Base-by-base conservation (phyloP, 2,113 vertebrate species). In the Sander vitreus region DNA sequence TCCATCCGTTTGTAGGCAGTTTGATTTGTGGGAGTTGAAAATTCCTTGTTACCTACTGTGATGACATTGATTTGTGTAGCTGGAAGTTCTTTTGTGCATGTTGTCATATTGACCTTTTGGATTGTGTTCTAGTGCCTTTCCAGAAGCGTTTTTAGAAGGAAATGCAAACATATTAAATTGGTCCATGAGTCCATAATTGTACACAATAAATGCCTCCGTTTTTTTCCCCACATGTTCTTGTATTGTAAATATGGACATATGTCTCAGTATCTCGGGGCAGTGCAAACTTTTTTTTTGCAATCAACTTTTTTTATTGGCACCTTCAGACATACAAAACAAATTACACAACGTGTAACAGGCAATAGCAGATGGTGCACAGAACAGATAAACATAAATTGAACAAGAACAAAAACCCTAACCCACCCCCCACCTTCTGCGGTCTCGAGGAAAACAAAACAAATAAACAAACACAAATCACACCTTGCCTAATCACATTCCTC, bases 231-330 rank as follows among this genome's bases (percentile, higher is more conserved):
- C 12, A 8, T 18, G 11, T 65, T 7, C 23, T 47, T 60, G 53
- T 18, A 81, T 21, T 71, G 16, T 64, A 36, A 74, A 23, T 57
- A 15, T 70, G 16, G 25, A 73, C 73, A 78, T 72, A 66, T 45
- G 13, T 59, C 18, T 73, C 11, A 30, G 15, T 75, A 48, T 66
- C 15, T 69, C 14, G 9, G 25, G 59, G 18, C 14, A 25, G 10
- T 36, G 39, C 48, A 58, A 76, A 80, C 27, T 27, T 27, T 27
- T 27, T 27, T 27, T 2, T 25, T 25, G 25, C n/a, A n/a, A 25
- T 25, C 25, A 25, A 25, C 25, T 25, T 25, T 27, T 27, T 27
- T 27, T 27, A 27, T 27, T 27, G 27, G 27, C 27, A 27, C 27
- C 27, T 27, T 27, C 27, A 27, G 27, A 27, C 27, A 27, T 27